Evolutionary conservation across 2,888 invertebrate genomes (phyloP).

Genomic region (Nephrotoma flavescens): DNA sequence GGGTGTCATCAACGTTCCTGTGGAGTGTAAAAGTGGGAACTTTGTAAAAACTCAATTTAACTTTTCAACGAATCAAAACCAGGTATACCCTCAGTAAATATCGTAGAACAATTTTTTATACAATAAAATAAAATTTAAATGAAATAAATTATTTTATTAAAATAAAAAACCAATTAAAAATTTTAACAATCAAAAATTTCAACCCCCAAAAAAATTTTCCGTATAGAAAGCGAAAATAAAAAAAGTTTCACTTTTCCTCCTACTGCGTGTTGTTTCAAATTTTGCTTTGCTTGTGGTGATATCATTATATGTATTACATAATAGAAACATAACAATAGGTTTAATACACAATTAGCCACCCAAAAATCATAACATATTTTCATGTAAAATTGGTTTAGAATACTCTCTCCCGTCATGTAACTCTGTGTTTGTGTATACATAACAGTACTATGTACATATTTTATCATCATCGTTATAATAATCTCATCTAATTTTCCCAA

Average conservation of each 20-base stretch:
- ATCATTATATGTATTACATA: not conserved
- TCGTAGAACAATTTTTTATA: not conserved
- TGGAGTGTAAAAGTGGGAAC: not conserved
- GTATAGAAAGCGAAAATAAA: not conserved
- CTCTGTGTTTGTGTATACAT: not conserved
- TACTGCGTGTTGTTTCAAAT: not conserved
- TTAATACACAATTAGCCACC: constrained; percentile 5
- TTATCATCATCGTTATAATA: not conserved
- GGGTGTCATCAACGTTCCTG: too few relatives aligned
- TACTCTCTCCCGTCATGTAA: not conserved
- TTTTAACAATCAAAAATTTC: not conserved
- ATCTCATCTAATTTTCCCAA: not conserved
- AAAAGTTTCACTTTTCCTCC: not conserved
- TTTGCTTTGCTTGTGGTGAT: not conserved
- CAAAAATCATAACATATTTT: constrained; percentile 7
- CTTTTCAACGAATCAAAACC: not conserved
- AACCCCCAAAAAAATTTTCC: not conserved
- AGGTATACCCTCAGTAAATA: not conserved
- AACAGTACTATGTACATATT: not conserved
- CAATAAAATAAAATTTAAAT: not conserved
- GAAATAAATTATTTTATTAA: not conserved
- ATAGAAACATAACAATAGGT: constrained; percentile 1
- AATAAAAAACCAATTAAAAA: not conserved
- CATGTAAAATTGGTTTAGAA: not conserved
- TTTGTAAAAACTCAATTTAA: not conserved